Conservation (phyloP, 1,140 invertebrate species). For the Trichomalopsis sarcophagae region DNA sequence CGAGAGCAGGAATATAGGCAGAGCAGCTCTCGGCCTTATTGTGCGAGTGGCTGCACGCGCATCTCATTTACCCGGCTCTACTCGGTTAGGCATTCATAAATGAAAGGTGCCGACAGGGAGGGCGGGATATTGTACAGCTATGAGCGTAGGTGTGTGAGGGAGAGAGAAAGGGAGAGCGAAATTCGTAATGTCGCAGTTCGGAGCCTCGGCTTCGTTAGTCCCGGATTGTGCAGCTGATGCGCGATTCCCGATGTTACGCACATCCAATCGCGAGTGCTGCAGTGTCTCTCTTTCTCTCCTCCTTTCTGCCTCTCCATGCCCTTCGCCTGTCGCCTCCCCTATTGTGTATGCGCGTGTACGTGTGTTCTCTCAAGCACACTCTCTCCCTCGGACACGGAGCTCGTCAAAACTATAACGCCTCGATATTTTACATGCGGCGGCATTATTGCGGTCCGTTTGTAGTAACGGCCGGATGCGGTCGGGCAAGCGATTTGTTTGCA, state of each 20-base stretch:
- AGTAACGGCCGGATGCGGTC: too few relatives aligned
- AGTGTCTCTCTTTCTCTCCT: too few relatives aligned
- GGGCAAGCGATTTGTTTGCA: too few relatives aligned
- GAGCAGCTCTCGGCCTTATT: background rate
- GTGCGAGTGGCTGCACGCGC: background rate
- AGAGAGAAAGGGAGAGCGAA: background rate
- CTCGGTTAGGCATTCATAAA: slow-evolving; percentile 26
- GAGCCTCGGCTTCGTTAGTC: slow-evolving; percentile 34
- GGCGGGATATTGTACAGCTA: background rate
- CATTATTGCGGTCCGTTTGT: too few relatives aligned
- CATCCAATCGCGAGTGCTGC: background rate
- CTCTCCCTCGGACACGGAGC: too few relatives aligned
- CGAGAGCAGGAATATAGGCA: background rate
- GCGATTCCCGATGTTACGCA: slow-evolving; percentile 8
- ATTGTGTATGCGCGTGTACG: too few relatives aligned
- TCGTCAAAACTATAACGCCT: too few relatives aligned
- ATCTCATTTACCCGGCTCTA: background rate
- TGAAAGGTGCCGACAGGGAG: background rate
- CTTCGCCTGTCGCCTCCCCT: too few relatives aligned
- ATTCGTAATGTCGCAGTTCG: slow-evolving; percentile 26
- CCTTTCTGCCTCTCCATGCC: too few relatives aligned
- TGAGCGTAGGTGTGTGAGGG: too few relatives aligned
- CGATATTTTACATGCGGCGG: too few relatives aligned
- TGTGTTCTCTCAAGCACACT: too few relatives aligned
- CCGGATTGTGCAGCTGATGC: slow-evolving; percentile 24